Evolutionary conservation across 2,888 invertebrate genomes (phyloP).

Genomic region (Melanophora roralis): DNA sequence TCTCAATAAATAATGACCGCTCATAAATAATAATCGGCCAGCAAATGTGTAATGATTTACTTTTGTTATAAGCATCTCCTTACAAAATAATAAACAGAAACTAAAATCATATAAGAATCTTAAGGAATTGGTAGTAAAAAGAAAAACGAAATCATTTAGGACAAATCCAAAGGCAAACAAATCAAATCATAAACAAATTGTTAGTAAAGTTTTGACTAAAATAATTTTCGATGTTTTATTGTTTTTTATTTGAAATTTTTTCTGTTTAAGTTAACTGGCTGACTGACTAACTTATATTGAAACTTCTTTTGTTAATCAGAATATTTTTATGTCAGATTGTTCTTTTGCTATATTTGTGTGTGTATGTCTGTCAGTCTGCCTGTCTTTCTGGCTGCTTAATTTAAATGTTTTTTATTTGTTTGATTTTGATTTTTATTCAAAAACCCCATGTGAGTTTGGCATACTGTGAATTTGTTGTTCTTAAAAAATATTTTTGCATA

Average conservation of each 20-base stretch:
- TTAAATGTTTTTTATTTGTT: constrained; percentile 3
- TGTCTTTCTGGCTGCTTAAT: constrained; percentile 4
- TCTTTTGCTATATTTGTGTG: not conserved
- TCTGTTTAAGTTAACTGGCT: not conserved
- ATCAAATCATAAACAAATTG: constrained; percentile 61
- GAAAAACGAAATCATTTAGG: constrained; percentile 45
- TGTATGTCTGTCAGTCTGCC: not conserved
- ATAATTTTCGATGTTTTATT: constrained; percentile 33
- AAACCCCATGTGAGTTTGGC: constrained; percentile 60
- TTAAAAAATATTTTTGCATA: constrained; percentile 57
- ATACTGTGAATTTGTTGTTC: constrained; percentile 55
- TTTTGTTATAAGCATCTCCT: constrained; percentile 59
- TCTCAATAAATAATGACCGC: constrained; percentile 74
- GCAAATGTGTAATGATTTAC: constrained; percentile 69
- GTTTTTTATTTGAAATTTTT: constrained; percentile 44
- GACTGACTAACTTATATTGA: not conserved
- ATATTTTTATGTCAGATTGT: not conserved
- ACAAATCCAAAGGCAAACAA: constrained; percentile 55
- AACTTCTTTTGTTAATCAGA: not conserved
- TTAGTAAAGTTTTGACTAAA: constrained; percentile 50
- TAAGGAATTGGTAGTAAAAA: constrained; percentile 17
- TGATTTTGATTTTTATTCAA: constrained; percentile 60
- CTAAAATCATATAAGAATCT: constrained; percentile 50
- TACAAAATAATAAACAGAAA: constrained; percentile 26
- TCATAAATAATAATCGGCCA: constrained; percentile 74